Evolutionary conservation across 2,113 vertebrate species (phyloP), one percentile per base, ranked within the genome.

Genomic region (Silurus glanis): DNA sequence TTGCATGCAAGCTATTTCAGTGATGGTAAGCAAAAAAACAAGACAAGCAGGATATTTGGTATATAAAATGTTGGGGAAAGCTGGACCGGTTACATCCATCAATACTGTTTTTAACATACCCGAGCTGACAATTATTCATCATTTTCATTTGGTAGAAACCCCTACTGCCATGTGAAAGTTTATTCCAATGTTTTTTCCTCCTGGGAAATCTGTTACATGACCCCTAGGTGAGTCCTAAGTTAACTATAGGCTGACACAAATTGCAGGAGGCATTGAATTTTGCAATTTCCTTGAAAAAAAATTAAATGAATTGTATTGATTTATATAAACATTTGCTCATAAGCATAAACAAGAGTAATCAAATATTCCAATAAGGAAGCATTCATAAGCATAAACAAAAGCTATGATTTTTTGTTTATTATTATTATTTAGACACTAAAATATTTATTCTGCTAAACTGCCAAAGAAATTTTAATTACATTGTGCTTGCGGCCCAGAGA

Each of bases 31-130:
- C 83, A 86, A 74, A 86, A 74, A 88, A n/a, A 69, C 80, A 84
- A 61, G 7, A 80, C 53, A 58, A 76, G 72, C 80, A 87, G 72
- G 76, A 82, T 90, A 90, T 89, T 91, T 87, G 86, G 90, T 87
- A 58, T 21, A 61, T 88, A 91, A 91, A 87, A 88, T 91, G 89
- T 47, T 82, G 74, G 85, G 75, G 23, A 87, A 84, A 86, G 21
- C 53, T 45, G 56, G 75, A 62, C 14, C 5, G 5, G 78, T 72
- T 53, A 47, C 62, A 25, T 75, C 76, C 69, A 67, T 17, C 51
- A 76, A 75, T 49, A 56, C 16, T 58, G 25, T 23, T 45, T 59
- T 80, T 3, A 79, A 53, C n/a, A 58, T 59, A 80, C 55, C 28
- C 0, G 1, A 59, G 28, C 1, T 16, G 4, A 59, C 16, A 56